Evolutionary conservation across 1,140 invertebrate species (phyloP).

Genomic region (Tetramorium simillimum): DNA sequence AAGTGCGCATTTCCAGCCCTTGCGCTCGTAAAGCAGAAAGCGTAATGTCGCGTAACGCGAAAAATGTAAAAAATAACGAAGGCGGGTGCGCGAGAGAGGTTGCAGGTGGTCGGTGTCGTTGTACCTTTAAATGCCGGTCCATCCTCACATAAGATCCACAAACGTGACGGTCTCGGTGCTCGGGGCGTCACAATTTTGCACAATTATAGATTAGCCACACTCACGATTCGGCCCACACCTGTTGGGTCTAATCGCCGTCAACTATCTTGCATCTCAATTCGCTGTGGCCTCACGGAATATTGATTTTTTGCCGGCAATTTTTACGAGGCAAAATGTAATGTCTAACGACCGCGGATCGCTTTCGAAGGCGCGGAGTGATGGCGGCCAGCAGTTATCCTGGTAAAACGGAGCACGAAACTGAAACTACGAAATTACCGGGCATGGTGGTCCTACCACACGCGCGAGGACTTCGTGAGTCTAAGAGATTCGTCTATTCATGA

Average conservation of each 20-base stretch:
- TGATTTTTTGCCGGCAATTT: slow-evolving; percentile 72
- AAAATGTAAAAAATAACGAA: slow-evolving; percentile 37
- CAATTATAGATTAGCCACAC: slow-evolving; percentile 78
- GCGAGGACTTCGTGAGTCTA: slow-evolving; percentile 34
- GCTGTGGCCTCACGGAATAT: slow-evolving; percentile 68
- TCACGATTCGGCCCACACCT: slow-evolving; percentile 68
- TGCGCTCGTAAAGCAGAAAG: slow-evolving; percentile 23
- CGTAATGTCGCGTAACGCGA: slow-evolving; percentile 19
- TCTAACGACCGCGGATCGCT: slow-evolving; percentile 68
- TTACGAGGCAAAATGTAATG: slow-evolving; percentile 27
- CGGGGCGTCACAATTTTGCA: slow-evolving; percentile 68
- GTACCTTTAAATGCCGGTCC: slow-evolving; percentile 38
- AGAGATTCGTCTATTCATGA: slow-evolving; percentile 52
- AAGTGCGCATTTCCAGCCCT: not conserved
- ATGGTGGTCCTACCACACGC: slow-evolving; percentile 58
- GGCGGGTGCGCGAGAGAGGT: slow-evolving; percentile 17
- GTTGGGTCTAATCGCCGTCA: slow-evolving; percentile 75
- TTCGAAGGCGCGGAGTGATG: slow-evolving; percentile 2
- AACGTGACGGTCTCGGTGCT: slow-evolving; percentile 50
- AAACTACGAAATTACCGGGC: slow-evolving; percentile 53
- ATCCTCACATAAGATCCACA: slow-evolving; percentile 35
- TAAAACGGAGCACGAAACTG: slow-evolving; percentile 7
- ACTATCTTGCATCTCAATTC: slow-evolving; percentile 78
- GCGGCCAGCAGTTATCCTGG: not conserved
- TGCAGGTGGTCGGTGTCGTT: slow-evolving; percentile 58